These are phyloP conservation scores for Crocodylus rhombifer DNA, from an alignment of 2,797 vertebrate species.

Conservation along the genomic window DNA sequence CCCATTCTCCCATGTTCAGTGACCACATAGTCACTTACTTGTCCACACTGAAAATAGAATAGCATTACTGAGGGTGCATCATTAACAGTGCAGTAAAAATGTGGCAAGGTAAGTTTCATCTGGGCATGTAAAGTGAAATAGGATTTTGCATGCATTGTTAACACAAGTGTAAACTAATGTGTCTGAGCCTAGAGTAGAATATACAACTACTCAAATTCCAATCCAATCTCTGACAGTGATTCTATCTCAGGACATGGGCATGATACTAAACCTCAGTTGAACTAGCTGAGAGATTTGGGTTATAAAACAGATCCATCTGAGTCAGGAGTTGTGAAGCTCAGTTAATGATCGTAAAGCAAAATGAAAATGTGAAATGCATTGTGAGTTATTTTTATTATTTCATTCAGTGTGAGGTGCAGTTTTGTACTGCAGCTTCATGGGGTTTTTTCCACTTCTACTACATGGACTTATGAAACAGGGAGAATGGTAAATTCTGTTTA, in stretches of 20 bases:
- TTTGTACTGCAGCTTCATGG: constrained; percentile 3
- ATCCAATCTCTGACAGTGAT: neutral
- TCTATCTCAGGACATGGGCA: constrained; percentile 7
- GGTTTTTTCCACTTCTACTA: neutral
- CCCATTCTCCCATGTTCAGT: too few relatives aligned
- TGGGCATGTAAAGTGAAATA: too few relatives aligned
- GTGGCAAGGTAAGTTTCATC: too few relatives aligned
- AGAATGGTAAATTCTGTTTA: neutral
- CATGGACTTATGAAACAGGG: fast-evolving
- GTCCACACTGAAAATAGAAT: too few relatives aligned
- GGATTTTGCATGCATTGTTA: constrained; percentile 34
- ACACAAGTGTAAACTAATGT: neutral
- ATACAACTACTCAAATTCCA: neutral
- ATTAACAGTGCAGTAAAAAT: too few relatives aligned
- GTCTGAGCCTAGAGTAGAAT: constrained; percentile 46
- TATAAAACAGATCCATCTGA: constrained; percentile 17
- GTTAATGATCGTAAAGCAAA: constrained; percentile 28
- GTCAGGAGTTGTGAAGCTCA: constrained; percentile 11
- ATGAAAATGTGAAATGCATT: constrained; percentile 7
- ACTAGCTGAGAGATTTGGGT: neutral
- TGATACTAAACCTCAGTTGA: neutral
- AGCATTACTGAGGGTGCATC: too few relatives aligned
- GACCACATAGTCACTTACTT: too few relatives aligned
- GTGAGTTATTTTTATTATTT: neutral
- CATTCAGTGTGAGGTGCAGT: neutral